Evolutionary conservation across 2,113 vertebrate genomes (phyloP).

Genomic region (Carettochelys insculpta): DNA sequence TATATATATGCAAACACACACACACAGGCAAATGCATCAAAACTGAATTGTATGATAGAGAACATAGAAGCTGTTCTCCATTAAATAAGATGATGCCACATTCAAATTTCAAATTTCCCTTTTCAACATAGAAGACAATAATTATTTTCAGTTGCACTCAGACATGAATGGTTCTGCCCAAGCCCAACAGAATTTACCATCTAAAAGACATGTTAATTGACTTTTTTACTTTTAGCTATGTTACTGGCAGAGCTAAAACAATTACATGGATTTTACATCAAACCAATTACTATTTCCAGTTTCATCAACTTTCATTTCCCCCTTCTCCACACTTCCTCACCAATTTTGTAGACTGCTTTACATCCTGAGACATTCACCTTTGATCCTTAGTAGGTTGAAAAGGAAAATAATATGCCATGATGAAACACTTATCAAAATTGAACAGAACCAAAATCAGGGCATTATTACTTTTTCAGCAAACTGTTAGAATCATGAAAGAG

Average conservation of each 20-base stretch:
- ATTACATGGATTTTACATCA: conserved; percentile 1
- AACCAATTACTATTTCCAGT: neutral
- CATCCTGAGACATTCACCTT: neutral
- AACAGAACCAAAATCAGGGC: neutral
- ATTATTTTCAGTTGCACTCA: neutral
- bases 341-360: neutral
- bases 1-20: no score
- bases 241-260: neutral
- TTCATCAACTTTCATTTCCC: neutral
- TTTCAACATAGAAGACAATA: neutral
- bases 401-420: neutral
- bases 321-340: neutral
- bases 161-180: neutral
- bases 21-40: neutral
- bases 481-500: neutral
- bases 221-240: neutral
- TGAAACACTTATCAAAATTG: neutral
- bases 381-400: neutral
- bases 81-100: neutral
- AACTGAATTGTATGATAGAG: neutral
- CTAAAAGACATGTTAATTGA: neutral
- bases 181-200: neutral
- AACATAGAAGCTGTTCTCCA: neutral
- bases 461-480: neutral
- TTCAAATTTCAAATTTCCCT: neutral